phyloP scores from a whole-genome alignment of 2,888 invertebrate genomes.

The Ophonus ardosiacus region DNA sequence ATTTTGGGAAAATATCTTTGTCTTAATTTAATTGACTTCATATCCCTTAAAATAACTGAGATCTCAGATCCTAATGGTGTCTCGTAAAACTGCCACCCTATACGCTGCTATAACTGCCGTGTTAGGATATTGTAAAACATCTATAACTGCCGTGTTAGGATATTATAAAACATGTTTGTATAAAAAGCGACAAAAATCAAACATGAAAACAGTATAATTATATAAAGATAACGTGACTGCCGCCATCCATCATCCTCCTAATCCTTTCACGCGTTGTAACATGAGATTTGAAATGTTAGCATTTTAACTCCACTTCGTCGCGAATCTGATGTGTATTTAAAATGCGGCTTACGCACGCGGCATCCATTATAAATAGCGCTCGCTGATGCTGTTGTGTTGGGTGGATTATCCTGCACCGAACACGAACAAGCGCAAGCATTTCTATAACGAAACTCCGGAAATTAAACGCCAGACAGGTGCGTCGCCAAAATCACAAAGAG shows the following conservation, averaged over 20 bases:
- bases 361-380: constrained; percentile 27
- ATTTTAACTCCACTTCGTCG: constrained; percentile 6
- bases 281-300: constrained; percentile 40
- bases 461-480: constrained; percentile 25
- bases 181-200: background rate
- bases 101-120: too few relatives aligned
- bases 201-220: background rate
- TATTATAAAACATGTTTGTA: background rate
- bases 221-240: constrained; percentile 1
- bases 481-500: constrained; percentile 16
- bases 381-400: background rate
- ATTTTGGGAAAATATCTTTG: too few relatives aligned
- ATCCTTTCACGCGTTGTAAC: constrained; percentile 21
- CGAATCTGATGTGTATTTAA: constrained; percentile 32
- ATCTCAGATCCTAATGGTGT: too few relatives aligned
- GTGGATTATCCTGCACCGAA: constrained; percentile 20
- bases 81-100: too few relatives aligned
- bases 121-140: too few relatives aligned
- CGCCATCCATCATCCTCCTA: background rate
- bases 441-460: constrained; percentile 2
- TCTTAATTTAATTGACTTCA: too few relatives aligned
- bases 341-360: constrained; percentile 37
- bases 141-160: too few relatives aligned
- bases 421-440: too few relatives aligned
- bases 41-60: too few relatives aligned